Base-by-base conservation (phyloP, 1,140 invertebrate genomes). In the Achatina immaculata region DNA sequence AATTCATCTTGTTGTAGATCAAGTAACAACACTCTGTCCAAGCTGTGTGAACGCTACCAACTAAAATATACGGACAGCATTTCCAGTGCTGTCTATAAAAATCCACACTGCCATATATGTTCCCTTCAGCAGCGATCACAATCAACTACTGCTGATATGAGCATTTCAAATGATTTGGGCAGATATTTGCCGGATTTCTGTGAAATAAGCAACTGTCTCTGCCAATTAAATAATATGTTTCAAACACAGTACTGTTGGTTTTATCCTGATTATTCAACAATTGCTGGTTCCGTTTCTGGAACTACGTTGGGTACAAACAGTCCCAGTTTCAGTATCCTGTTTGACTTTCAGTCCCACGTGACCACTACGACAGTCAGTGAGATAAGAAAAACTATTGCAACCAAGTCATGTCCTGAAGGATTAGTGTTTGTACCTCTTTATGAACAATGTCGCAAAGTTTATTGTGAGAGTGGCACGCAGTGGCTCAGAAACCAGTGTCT, bases 261-360 rank as follows among this genome's bases (percentile, higher is more conserved):
- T n/a, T n/a, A n/a, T n/a, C n/a, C n/a, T n/a, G n/a, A n/a, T n/a
- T n/a, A n/a, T n/a, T n/a, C n/a, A n/a, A n/a, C n/a, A n/a, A n/a
- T n/a, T n/a, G n/a, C n/a, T n/a, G n/a, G n/a, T n/a, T n/a, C n/a
- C n/a, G n/a, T n/a, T n/a, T n/a, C n/a, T n/a, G n/a, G n/a, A n/a
- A n/a, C n/a, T n/a, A n/a, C n/a, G n/a, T n/a, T n/a, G 21, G 36
- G 36, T 7, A 6, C 2, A 1, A 7, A 16, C 0, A n/a, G 36
- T 9, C 74, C 58, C 34, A 76, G 74, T 62, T 65, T 62, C 62
- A 51, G 74, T 31, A 28, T 76, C 11, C 31, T 76, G 31, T 62
- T 38, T 24, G 74, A 76, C 55, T 76, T 76, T 62, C 55, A 34
- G 24, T 58, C 48, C 36, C 9, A n/a, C n/a, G 34, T 11, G 24